Base-by-base conservation (phyloP, 1,140 invertebrate genomes). In the Vollenhovia emeryi region DNA sequence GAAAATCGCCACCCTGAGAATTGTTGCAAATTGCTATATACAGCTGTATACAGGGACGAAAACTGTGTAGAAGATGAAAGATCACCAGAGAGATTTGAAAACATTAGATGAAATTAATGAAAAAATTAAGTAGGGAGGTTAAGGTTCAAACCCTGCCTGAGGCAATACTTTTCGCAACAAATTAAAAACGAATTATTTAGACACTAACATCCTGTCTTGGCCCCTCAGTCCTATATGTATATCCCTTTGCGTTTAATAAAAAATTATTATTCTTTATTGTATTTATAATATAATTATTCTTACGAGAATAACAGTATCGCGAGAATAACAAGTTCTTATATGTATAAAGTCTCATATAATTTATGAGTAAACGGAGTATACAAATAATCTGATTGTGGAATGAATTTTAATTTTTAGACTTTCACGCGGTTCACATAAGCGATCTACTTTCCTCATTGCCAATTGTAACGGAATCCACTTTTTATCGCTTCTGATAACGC, bases 1-100 rank as follows among this genome's bases (percentile, higher is more conserved):
- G 50, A 82, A 82, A 73, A 82, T 82, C 66, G 66, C 50, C 40
- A 55, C 50, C 24, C 36, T 82, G 48, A 68, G 62, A 69, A 79
- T 52, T 59, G 27, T 71, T 57, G 78, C 66, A 73, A 71, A 82
- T 82, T 45, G 27, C 59, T 82, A 43, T 40, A 80, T 21, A 43
- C 24, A 43, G 9, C 6, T 36, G 6, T 36, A 36, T 36, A 36
- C 33, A 6, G 11, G 40, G n/a, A 30, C 21, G 15, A 68, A n/a
- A n/a, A n/a, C 13, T 13, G 13, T 18, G 3, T 40, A 11, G 0
- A 40, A 27, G 68, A 66, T n/a, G n/a, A n/a, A 40, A 68, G 8
- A n/a, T n/a, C 3, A n/a, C 8, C 30, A 62, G 59, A 33, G 3
- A 60, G 15, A 27, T 48, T 45, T 15, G 7, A 18, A 45, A 30